These are phyloP conservation scores for Aleiodes sp. DNA, from an alignment of 1,140 invertebrate species.

Conservation along the genomic window DNA sequence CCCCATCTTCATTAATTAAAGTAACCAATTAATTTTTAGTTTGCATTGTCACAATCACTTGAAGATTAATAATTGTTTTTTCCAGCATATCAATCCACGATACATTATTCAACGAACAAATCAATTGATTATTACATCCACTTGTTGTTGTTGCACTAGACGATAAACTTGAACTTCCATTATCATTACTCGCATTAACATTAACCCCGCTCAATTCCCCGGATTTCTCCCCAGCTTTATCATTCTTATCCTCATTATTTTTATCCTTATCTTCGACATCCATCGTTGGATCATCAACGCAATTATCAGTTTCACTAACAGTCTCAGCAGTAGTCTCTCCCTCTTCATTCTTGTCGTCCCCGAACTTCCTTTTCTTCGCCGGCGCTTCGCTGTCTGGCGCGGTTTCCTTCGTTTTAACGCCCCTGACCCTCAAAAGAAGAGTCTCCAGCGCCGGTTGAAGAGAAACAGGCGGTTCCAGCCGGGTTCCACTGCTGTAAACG, in stretches of 20 bases:
- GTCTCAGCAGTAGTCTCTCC: slow-evolving; percentile 17
- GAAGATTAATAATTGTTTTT: slow-evolving; percentile 60
- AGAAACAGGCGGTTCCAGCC: slow-evolving; percentile 54
- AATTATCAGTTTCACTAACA: background rate
- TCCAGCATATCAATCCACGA: slow-evolving; percentile 64
- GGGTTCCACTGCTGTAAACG: slow-evolving; percentile 64
- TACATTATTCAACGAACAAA: slow-evolving; percentile 53
- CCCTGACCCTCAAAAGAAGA: slow-evolving; percentile 50
- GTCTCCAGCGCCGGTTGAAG: slow-evolving; percentile 54
- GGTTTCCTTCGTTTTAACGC: slow-evolving; percentile 50
- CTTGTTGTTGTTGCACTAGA: slow-evolving; percentile 40
- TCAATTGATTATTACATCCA: slow-evolving; percentile 52
- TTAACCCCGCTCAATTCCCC: slow-evolving; percentile 29
- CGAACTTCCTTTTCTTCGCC: slow-evolving; percentile 61
- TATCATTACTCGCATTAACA: slow-evolving; percentile 5
- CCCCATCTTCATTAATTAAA: background rate
- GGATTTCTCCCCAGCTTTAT: slow-evolving; percentile 14
- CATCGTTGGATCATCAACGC: background rate
- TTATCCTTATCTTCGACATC: slow-evolving; percentile 40
- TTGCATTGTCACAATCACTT: slow-evolving; percentile 61
- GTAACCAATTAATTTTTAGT: slow-evolving; percentile 51
- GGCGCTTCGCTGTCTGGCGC: slow-evolving; percentile 54
- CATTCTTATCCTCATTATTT: slow-evolving; percentile 36
- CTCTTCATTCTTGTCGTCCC: slow-evolving; percentile 39
- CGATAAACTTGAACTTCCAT: background rate